These are phyloP conservation scores for Hydrophis major DNA, from an alignment of 2,797 vertebrate species.

Conservation along the genomic window DNA sequence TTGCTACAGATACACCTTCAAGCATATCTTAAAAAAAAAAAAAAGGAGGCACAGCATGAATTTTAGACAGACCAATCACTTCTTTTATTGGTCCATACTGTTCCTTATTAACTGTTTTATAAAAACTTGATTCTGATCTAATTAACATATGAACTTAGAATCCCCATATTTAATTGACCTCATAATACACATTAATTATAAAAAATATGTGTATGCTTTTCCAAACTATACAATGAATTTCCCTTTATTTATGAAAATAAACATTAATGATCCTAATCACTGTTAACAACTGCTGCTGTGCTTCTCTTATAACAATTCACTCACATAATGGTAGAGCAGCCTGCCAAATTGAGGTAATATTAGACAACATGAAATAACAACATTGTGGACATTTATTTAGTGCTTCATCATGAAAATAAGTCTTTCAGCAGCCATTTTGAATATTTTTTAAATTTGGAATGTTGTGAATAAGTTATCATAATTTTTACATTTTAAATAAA, in stretches of 20 bases:
- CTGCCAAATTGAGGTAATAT: background rate
- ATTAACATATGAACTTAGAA: background rate
- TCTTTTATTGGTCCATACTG: background rate
- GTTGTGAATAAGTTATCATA: background rate
- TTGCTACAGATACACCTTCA: background rate
- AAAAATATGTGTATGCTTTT: background rate
- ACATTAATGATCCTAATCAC: background rate
- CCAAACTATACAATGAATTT: background rate
- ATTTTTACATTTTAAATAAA: background rate
- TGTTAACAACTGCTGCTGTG: background rate
- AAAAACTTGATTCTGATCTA: background rate
- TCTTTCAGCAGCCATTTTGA: background rate
- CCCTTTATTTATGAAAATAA: background rate
- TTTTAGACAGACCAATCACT: background rate
- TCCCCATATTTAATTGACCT: background rate
- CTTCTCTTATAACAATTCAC: background rate
- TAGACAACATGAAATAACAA: background rate
- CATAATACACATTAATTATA: background rate
- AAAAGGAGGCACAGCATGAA: background rate
- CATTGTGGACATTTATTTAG: conserved; percentile 2
- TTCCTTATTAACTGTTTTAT: background rate
- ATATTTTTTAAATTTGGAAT: background rate
- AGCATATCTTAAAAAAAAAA: background rate
- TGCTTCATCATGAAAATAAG: background rate
- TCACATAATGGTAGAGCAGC: background rate